These are phyloP conservation scores for Acipenser ruthenus DNA, from an alignment of 2,797 vertebrate genomes.

Conservation along the genomic window DNA sequence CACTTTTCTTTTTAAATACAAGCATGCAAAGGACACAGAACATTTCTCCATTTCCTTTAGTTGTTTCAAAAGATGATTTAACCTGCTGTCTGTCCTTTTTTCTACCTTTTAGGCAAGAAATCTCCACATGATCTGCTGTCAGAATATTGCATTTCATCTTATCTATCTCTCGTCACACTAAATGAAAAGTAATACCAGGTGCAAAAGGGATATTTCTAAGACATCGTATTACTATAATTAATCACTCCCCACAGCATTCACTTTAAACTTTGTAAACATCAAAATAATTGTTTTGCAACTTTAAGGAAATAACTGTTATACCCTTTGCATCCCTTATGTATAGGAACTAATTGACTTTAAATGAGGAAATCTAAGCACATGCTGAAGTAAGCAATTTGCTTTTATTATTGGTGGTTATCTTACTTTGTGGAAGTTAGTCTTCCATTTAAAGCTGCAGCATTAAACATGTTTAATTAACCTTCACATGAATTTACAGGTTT, in stretches of 20 bases:
- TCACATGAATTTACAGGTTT: neutral
- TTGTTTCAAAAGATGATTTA: too few species aligned
- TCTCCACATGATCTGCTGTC: too few species aligned
- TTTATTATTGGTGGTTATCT: neutral
- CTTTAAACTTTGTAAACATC: neutral
- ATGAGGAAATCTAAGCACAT: neutral
- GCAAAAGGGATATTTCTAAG: too few species aligned
- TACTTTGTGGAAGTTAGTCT: neutral
- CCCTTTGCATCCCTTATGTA: neutral
- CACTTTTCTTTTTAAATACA: too few species aligned
- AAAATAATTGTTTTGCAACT: neutral
- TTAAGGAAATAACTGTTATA: neutral
- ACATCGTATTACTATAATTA: too few species aligned
- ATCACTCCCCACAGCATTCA: neutral
- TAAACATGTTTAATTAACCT: neutral
- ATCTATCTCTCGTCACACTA: too few species aligned
- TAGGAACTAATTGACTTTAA: neutral
- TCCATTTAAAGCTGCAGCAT: neutral
- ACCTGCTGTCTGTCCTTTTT: too few species aligned
- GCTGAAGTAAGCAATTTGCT: neutral
- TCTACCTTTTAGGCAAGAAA: too few species aligned
- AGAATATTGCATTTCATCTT: too few species aligned
- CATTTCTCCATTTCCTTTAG: too few species aligned
- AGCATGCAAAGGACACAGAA: too few species aligned
- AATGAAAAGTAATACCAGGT: too few species aligned